Base-by-base conservation (phyloP, 2,797 vertebrate genomes). In the Pogoniulus pusillus region DNA sequence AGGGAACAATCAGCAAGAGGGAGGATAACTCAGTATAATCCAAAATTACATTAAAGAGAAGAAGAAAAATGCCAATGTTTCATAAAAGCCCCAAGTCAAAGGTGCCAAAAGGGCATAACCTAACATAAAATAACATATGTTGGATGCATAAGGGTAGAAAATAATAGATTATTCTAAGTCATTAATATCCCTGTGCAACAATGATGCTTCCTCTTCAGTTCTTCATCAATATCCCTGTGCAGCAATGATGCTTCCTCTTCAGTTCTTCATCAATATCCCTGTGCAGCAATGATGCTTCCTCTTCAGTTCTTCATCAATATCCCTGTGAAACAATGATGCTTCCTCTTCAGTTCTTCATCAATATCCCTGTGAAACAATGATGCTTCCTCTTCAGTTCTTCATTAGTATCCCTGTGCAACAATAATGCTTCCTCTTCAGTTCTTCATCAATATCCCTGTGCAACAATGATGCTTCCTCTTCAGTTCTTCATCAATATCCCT, bases 241-340 rank as follows among this genome's bases (percentile, higher is more conserved):
- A n/a, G n/a, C n/a, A n/a, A n/a, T n/a, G n/a, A n/a, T n/a, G n/a
- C n/a, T n/a, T n/a, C n/a, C n/a, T n/a, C n/a, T n/a, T n/a, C n/a
- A n/a, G n/a, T n/a, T n/a, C n/a, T 68, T 41, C 9, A 7, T 64
- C 0, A 70, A 22, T 37, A 9, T 66, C 2, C 0, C 5, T 10
- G 2, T 60, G 30, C 30, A 85, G 53, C 14, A 76, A 15, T 53
- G 27, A 18, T 69, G 15, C n/a, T n/a, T n/a, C n/a, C n/a, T n/a
- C n/a, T n/a, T n/a, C n/a, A n/a, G n/a, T n/a, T n/a, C n/a, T 68
- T 41, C 9, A 7, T 64, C 0, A 70, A 22, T 41, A 9, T 66
- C 2, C 0, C 5, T 10, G 2, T 60, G 30, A 30, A 85, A 53
- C 14, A 73, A 15, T 53, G 27, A 18, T 69, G 15, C n/a, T n/a